Percentiles rank a stretch among this genome's conserved stretches.
These are phyloP conservation scores for Lordiphosa mommai DNA, from an alignment of 1,140 invertebrate species.

Conservation along the genomic window DNA sequence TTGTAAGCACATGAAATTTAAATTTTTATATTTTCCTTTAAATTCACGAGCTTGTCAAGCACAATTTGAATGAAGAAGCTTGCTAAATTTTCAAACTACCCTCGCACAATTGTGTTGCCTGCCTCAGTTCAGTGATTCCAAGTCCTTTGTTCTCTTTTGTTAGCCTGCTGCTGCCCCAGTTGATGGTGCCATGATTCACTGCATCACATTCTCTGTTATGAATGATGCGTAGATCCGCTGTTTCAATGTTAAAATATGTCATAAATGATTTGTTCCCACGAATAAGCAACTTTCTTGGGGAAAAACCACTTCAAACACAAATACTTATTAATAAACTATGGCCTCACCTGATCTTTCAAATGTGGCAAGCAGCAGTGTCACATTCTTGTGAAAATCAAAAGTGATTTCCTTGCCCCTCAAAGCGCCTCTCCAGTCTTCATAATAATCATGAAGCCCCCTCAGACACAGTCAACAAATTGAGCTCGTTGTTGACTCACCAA, in stretches of 20 bases:
- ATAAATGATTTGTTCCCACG: not conserved
- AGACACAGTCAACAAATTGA: constrained; percentile 28
- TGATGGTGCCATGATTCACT: constrained; percentile 3
- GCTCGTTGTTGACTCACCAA: not conserved
- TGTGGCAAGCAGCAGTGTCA: constrained; percentile 15
- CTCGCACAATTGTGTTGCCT: not conserved
- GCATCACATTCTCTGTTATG: not conserved
- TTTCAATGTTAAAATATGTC: constrained; percentile 23
- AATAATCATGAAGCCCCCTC: constrained; percentile 1
- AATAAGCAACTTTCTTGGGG: too few relatives aligned
- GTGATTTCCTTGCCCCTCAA: constrained; percentile 6
- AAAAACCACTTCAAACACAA: not conserved
- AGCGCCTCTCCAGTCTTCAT: not conserved
- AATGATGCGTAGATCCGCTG: too few relatives aligned
- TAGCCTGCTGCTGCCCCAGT: not conserved
- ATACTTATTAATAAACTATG: not conserved
- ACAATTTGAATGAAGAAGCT: too few relatives aligned
- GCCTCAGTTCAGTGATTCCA: constrained; percentile 11
- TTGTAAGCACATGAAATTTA: too few relatives aligned
- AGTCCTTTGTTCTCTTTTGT: constrained; percentile 33
- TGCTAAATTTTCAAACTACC: too few relatives aligned
- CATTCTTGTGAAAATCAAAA: constrained; percentile 48
- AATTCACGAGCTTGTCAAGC: too few relatives aligned
- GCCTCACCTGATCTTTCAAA: constrained; percentile 26
- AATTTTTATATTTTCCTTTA: too few relatives aligned